A percentile compares a stretch with the other conserved stretches of the same genome.
phyloP scores from a whole-genome alignment of 1,140 invertebrate genomes.

The Potamilus streckersoni region DNA sequence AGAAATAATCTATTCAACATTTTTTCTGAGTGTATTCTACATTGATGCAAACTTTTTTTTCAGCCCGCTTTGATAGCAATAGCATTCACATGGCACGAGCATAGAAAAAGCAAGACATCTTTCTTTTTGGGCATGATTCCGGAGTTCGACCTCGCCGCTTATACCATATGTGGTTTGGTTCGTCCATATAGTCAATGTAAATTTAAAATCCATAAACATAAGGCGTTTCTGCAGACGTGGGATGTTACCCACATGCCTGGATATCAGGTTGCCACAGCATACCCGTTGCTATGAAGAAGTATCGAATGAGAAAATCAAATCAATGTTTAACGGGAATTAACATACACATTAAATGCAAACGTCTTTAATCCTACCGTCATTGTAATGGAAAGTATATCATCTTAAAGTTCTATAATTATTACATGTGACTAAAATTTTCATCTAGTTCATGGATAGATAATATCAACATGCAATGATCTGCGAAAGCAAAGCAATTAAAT shows the following conservation, averaged over 20 bases:
- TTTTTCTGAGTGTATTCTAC: not conserved
- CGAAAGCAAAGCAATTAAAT: no score
- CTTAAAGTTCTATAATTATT: no score
- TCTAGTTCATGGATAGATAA: no score
- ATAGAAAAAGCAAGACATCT: slow-evolving; percentile 81
- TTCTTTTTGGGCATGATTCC: slow-evolving; percentile 90
- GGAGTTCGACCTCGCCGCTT: slow-evolving; percentile 88
- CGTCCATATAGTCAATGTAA: slow-evolving; percentile 25
- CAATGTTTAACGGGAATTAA: no score
- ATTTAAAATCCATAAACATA: slow-evolving; percentile 22
- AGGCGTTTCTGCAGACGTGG: slow-evolving; percentile 28
- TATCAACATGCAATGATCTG: no score
- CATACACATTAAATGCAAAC: no score
- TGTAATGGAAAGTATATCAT: no score
- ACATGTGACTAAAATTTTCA: no score
- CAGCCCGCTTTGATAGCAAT: slow-evolving; percentile 57
- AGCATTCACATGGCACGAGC: slow-evolving; percentile 80
- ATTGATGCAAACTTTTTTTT: slow-evolving; percentile 1
- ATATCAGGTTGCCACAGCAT: slow-evolving; percentile 40
- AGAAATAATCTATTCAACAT: not conserved
- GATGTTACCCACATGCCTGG: slow-evolving; percentile 37
- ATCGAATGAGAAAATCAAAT: no score
- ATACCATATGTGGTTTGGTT: slow-evolving; percentile 74
- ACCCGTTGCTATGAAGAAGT: slow-evolving; percentile 26
- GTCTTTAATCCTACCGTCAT: no score